Conservation (phyloP, 2,113 vertebrate genomes). For the Sapajus apella region DNA sequence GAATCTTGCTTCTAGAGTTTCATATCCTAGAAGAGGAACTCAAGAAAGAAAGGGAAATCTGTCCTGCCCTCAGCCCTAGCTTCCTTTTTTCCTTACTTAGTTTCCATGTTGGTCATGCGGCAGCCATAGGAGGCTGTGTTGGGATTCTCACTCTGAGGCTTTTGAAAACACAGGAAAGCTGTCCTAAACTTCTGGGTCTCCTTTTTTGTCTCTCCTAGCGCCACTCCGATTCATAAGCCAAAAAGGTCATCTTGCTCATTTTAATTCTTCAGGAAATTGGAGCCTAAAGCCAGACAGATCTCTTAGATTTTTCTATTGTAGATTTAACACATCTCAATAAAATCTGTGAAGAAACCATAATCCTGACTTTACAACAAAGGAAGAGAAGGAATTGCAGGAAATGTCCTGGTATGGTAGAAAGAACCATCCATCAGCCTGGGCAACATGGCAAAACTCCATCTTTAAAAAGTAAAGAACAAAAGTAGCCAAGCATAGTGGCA, state of each 20-base stretch:
- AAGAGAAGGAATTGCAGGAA: not conserved
- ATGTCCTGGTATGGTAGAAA: not conserved
- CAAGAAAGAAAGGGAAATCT: constrained; percentile 58
- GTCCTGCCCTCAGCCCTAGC: not conserved
- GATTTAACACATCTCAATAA: not conserved
- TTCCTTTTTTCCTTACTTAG: constrained; percentile 70
- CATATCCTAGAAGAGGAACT: constrained; percentile 32
- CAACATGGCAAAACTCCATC: too few relatives aligned
- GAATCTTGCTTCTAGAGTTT: not conserved
- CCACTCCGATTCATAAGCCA: not conserved
- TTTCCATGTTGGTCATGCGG: constrained; percentile 40
- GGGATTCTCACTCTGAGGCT: not conserved
- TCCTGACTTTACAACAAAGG: not conserved
- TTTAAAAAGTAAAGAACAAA: too few relatives aligned
- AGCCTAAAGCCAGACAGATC: constrained; percentile 5
- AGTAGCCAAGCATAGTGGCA: too few relatives aligned
- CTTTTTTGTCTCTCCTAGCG: not conserved
- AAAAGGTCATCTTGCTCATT: not conserved
- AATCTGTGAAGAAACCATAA: constrained; percentile 22
- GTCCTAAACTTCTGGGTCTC: not conserved
- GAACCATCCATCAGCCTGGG: not conserved
- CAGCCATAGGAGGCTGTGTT: not conserved
- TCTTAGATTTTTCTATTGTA: constrained; percentile 5
- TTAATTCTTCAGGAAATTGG: constrained; percentile 21
- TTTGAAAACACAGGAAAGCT: not conserved